Conservation (phyloP, 2,797 vertebrate species). For the Diceros bicornis region DNA sequence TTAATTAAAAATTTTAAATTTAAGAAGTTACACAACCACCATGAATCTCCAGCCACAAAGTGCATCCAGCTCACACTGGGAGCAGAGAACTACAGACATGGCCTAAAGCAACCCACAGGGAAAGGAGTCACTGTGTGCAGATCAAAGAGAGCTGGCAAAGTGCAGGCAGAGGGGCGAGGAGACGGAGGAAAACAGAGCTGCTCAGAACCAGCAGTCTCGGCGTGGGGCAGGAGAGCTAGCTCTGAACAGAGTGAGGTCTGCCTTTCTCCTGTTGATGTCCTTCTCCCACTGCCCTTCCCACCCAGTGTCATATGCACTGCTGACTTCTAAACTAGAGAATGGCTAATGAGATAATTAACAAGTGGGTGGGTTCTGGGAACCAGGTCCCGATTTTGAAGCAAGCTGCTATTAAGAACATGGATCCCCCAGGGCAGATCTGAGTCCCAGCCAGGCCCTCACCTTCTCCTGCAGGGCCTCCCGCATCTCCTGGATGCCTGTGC, state of each 20-base stretch:
- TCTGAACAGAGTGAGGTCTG: not conserved
- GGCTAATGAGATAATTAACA: not conserved
- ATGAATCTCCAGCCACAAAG: not conserved
- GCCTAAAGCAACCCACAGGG: not conserved
- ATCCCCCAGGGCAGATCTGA: fast-evolving
- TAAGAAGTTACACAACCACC: not conserved
- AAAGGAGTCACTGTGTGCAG: not conserved
- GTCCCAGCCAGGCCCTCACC: conserved; percentile 86
- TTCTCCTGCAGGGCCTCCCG: conserved; percentile 98
- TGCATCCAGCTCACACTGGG: not conserved
- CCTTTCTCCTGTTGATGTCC: not conserved
- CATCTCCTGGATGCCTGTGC: conserved; percentile 98
- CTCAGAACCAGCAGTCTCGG: not conserved
- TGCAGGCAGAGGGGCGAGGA: not conserved
- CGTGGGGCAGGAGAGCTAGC: not conserved
- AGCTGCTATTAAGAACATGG: not conserved
- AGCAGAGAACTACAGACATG: not conserved
- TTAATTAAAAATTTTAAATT: not conserved
- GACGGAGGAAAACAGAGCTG: not conserved
- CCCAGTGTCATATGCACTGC: not conserved
- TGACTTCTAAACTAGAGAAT: not conserved
- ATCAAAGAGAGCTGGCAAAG: not conserved
- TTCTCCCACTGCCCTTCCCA: not conserved
- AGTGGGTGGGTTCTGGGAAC: not conserved
- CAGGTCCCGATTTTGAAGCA: not conserved